Evolutionary conservation across 2,888 invertebrate species (phyloP).

Genomic region (Lissonota sp.): DNA sequence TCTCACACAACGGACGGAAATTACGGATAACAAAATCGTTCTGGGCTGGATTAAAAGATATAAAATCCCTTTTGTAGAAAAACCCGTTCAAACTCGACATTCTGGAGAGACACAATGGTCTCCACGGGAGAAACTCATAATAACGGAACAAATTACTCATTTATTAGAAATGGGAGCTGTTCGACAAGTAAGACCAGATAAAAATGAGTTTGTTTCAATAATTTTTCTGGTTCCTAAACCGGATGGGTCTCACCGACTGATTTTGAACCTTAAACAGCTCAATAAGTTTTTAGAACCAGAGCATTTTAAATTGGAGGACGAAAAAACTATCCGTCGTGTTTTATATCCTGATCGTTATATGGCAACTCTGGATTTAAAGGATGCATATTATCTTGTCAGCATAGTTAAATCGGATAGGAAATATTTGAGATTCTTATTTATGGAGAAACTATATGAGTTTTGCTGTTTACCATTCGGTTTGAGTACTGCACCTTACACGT

Average conservation of each 20-base stretch:
- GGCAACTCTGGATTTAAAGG: slow-evolving; percentile 38
- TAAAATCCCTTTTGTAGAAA: slow-evolving; percentile 39
- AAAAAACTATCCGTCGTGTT: slow-evolving; percentile 17
- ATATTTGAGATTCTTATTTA: slow-evolving; percentile 66
- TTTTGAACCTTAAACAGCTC: slow-evolving; percentile 7
- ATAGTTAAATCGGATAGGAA: slow-evolving; percentile 61
- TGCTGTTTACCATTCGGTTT: slow-evolving; percentile 69
- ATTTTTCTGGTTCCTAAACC: slow-evolving; percentile 25
- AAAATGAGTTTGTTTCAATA: slow-evolving; percentile 8
- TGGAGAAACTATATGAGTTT: slow-evolving; percentile 64
- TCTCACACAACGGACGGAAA: slow-evolving; percentile 22
- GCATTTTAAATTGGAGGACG: slow-evolving; percentile 47
- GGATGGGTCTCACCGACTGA: not conserved
- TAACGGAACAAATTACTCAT: not conserved
- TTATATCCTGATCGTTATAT: slow-evolving; percentile 32
- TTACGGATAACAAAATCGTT: slow-evolving; percentile 12
- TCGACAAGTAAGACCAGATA: not conserved
- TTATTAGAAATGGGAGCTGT: slow-evolving; percentile 35
- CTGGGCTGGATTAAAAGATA: slow-evolving; percentile 35
- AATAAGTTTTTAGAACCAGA: slow-evolving; percentile 18
- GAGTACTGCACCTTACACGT: slow-evolving; percentile 67
- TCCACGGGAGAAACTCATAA: slow-evolving; percentile 14
- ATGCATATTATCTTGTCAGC: slow-evolving; percentile 55
- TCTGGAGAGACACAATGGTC: slow-evolving; percentile 2
- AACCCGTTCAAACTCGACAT: not conserved